Percentiles rank a stretch among this genome's conserved stretches.
These are phyloP conservation scores for Dicycla oo DNA, from an alignment of 2,888 invertebrate species.

Conservation along the genomic window DNA sequence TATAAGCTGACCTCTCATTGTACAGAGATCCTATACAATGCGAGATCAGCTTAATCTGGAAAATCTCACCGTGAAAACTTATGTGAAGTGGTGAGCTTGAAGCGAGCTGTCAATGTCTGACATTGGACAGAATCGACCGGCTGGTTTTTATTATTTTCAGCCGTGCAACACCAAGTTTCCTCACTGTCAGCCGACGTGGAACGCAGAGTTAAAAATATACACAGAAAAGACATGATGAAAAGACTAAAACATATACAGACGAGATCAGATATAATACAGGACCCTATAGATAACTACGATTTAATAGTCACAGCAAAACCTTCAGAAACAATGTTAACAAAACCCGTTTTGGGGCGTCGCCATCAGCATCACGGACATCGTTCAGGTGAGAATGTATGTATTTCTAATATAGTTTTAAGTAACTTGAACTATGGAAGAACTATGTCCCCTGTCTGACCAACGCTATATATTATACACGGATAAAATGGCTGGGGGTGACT, in stretches of 20 bases:
- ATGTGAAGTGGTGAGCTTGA: not conserved
- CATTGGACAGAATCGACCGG: not conserved
- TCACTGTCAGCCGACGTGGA: not conserved
- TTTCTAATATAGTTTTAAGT: no score
- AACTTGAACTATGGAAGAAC: no score
- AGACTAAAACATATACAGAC: not conserved
- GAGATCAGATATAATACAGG: not conserved
- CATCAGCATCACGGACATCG: not conserved
- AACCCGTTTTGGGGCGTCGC: not conserved
- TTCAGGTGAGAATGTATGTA: not conserved
- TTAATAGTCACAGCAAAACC: not conserved
- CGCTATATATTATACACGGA: no score
- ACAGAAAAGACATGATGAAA: not conserved
- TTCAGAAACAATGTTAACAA: fast-evolving
- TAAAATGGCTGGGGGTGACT: no score
- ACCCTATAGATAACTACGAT: not conserved
- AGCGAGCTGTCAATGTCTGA: not conserved
- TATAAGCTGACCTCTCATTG: no score
- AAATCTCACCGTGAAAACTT: not conserved
- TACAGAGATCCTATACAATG: no score
- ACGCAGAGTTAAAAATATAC: not conserved
- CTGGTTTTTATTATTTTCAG: constrained; percentile 3
- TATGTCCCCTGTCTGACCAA: no score
- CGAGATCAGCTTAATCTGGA: no score
- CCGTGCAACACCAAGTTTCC: not conserved